A percentile compares a stretch with the other conserved stretches of the same genome.
Evolutionary conservation across 2,888 invertebrate genomes (phyloP).

Genomic region (Aplocera efformata): DNA sequence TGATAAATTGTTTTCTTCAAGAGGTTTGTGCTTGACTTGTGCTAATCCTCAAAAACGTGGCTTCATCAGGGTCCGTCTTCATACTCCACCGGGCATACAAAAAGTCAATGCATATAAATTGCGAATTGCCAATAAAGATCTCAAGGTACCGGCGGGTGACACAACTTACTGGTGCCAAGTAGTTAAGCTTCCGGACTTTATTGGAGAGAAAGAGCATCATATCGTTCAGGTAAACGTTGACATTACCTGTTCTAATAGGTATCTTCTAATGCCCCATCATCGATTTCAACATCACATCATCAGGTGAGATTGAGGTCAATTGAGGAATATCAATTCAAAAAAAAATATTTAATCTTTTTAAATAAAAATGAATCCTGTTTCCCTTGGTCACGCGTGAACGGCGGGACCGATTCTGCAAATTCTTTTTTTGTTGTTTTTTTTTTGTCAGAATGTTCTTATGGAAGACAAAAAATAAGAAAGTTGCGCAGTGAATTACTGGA

Average conservation of each 20-base stretch:
- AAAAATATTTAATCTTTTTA: no score
- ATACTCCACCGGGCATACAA: slow-evolving; percentile 61
- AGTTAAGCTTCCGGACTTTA: slow-evolving; percentile 86
- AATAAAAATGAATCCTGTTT: no score
- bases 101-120: slow-evolving; percentile 68
- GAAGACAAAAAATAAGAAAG: no score
- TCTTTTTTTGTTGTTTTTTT: no score
- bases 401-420: no score
- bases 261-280: not conserved
- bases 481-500: no score
- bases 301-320: no score
- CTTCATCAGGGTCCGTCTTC: slow-evolving; percentile 88
- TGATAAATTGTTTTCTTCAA: slow-evolving; percentile 85
- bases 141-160: slow-evolving; percentile 89
- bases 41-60: slow-evolving; percentile 80
- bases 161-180: slow-evolving; percentile 99
- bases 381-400: no score
- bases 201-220: slow-evolving; percentile 85
- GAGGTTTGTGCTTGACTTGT: slow-evolving; percentile 82
- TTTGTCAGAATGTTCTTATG: no score
- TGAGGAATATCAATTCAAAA: no score
- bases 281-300: no score
- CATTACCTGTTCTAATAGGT: not conserved
- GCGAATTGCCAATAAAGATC: slow-evolving; percentile 82
- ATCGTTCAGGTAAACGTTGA: slow-evolving; percentile 89